phyloP scores from a whole-genome alignment of 2,797 vertebrate genomes.

The Sardinella longiceps region DNA sequence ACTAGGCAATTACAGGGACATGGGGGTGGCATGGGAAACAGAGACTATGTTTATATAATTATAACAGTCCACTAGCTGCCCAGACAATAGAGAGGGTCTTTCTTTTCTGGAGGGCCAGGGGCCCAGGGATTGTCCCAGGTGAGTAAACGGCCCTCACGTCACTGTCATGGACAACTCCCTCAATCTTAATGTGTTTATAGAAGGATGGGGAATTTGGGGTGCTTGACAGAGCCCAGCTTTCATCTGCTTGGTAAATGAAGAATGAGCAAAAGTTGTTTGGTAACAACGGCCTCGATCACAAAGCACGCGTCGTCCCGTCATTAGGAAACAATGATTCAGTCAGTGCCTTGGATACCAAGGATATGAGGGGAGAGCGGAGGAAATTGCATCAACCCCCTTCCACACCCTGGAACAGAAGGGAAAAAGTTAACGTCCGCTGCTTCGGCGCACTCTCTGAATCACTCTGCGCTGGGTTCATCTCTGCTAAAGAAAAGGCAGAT shows the following conservation, averaged over 20 bases:
- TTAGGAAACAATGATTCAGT: conserved; percentile 51
- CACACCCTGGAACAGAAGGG: conserved; percentile 35
- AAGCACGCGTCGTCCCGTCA: conserved; percentile 10
- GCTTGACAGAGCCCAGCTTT: neutral
- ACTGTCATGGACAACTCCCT: conserved; percentile 10
- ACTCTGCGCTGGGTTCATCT: neutral
- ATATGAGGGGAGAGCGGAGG: conserved; percentile 26
- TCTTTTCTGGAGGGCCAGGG: neutral
- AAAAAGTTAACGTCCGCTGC: conserved; percentile 44
- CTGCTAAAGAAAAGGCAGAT: conserved; percentile 2
- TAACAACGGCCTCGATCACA: conserved; percentile 38
- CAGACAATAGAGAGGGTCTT: conserved; percentile 65
- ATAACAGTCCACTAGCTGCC: conserved; percentile 59
- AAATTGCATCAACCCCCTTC: conserved; percentile 37
- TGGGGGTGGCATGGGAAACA: conserved; percentile 68
- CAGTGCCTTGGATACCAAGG: conserved; percentile 26
- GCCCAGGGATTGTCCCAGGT: neutral
- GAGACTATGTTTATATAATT: conserved; percentile 79
- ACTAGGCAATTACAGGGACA: conserved; percentile 17
- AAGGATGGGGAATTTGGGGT: neutral
- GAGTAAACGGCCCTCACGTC: neutral
- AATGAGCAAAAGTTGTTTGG: neutral
- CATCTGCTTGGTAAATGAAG: conserved; percentile 13
- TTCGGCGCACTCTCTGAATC: conserved; percentile 8
- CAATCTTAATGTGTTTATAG: conserved; percentile 13